Evolutionary conservation across 2,888 invertebrate species (phyloP).

Genomic region (Allacma fusca): DNA sequence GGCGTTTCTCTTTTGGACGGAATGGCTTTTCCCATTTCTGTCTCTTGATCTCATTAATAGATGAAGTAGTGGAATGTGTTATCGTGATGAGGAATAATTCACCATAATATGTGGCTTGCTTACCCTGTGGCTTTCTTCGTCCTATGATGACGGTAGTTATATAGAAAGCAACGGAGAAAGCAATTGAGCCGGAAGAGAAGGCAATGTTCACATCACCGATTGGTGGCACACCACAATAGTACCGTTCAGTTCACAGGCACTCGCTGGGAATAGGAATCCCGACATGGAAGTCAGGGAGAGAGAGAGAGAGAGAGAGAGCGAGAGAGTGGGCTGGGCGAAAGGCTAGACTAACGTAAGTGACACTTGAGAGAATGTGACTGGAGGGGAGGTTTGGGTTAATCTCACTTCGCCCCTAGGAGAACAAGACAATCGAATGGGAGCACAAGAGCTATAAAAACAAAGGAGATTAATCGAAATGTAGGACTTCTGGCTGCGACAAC

Average conservation of each 20-base stretch:
- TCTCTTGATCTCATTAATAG: no score
- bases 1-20: no score
- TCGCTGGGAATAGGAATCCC: neutral
- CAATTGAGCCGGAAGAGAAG: slow-evolving; percentile 1
- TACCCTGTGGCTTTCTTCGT: no score
- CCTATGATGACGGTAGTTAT: no score
- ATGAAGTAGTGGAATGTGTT: no score
- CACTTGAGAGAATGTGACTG: slow-evolving; percentile 8
- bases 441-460: slow-evolving; percentile 2
- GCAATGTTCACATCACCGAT: neutral
- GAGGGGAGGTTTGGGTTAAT: slow-evolving; percentile 9
- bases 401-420: neutral
- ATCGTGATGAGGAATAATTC: no score
- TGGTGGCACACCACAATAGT: neutral
- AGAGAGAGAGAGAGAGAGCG: neutral
- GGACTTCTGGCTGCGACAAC: neutral
- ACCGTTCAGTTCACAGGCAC: neutral
- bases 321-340: neutral
- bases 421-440: slow-evolving; percentile 12
- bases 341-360: neutral
- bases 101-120: no score
- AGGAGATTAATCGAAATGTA: slow-evolving; percentile 12
- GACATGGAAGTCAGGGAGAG: no score
- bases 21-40: no score
- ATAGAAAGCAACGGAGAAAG: neutral